These are phyloP conservation scores for Onychomys arenicola DNA, from an alignment of 2,797 vertebrate species.

Conservation along the genomic window DNA sequence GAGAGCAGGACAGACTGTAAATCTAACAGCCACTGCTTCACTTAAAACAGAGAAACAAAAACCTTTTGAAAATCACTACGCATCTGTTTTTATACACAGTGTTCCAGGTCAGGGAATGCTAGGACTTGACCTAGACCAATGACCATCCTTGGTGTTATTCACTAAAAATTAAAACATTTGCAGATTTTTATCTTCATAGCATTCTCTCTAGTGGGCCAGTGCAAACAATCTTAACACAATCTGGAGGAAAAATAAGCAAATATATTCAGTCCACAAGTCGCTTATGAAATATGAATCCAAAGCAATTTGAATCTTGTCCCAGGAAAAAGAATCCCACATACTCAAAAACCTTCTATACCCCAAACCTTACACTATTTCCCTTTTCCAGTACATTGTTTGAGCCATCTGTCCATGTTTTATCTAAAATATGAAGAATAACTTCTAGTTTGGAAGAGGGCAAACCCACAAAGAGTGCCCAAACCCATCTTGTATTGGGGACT, in stretches of 20 bases:
- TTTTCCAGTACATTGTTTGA: neutral
- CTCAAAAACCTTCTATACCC: neutral
- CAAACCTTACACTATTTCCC: neutral
- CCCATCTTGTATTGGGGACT: neutral
- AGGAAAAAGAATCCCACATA: neutral
- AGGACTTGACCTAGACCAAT: neutral
- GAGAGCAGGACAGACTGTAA: neutral
- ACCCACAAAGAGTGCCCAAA: neutral
- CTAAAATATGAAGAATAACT: conserved; percentile 11
- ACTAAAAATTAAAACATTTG: neutral
- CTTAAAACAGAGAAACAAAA: neutral
- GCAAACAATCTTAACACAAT: neutral
- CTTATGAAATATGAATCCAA: conserved; percentile 31
- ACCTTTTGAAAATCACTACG: neutral
- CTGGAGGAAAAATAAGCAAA: neutral
- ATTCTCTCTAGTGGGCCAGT: neutral
- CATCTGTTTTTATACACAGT: conserved; percentile 13
- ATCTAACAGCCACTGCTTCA: conserved; percentile 12
- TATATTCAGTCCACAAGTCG: neutral
- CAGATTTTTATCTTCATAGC: neutral
- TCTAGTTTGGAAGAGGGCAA: neutral
- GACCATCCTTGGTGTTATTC: neutral
- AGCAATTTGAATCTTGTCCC: neutral
- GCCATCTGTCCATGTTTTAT: neutral
- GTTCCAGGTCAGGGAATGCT: neutral